Evolutionary conservation across 2,888 invertebrate species (phyloP).

Genomic region (Aphrophora alni): DNA sequence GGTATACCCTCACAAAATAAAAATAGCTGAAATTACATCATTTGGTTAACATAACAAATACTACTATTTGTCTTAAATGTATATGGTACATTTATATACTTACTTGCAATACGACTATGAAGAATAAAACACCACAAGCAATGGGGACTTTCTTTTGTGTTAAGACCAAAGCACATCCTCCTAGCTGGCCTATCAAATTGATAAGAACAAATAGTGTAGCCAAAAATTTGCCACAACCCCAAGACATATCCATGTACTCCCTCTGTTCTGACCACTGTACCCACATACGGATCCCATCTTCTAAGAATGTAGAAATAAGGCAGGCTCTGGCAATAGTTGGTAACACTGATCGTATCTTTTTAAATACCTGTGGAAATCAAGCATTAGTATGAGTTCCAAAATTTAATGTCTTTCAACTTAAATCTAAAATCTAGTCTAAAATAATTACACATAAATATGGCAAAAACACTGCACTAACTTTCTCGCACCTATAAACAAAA

Average conservation of each 20-base stretch:
- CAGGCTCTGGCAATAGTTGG: constrained; percentile 96
- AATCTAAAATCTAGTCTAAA: too few species aligned
- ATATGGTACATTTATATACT: constrained; percentile 50
- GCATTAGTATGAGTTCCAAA: not conserved
- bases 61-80: too few species aligned
- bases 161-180: constrained; percentile 96
- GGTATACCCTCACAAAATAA: too few species aligned
- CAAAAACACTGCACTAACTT: too few species aligned
- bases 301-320: constrained; percentile 97
- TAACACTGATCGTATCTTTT: constrained; percentile 89
- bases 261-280: constrained; percentile 97
- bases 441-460: constrained; percentile 27
- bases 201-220: constrained; percentile 94
- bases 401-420: not conserved
- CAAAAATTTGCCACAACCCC: constrained; percentile 94
- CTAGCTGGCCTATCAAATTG: constrained; percentile 95
- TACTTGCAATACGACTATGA: constrained; percentile 95
- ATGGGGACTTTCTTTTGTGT: constrained; percentile 88
- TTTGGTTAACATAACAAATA: too few species aligned
- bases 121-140: constrained; percentile 91
- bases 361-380: constrained; percentile 73
- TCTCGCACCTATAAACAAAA: too few species aligned
- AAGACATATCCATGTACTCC: constrained; percentile 97
- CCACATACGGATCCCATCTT: constrained; percentile 99
- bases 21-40: too few species aligned